phyloP scores from a whole-genome alignment of 2,888 invertebrate genomes.

The Nesidiocoris tenuis region DNA sequence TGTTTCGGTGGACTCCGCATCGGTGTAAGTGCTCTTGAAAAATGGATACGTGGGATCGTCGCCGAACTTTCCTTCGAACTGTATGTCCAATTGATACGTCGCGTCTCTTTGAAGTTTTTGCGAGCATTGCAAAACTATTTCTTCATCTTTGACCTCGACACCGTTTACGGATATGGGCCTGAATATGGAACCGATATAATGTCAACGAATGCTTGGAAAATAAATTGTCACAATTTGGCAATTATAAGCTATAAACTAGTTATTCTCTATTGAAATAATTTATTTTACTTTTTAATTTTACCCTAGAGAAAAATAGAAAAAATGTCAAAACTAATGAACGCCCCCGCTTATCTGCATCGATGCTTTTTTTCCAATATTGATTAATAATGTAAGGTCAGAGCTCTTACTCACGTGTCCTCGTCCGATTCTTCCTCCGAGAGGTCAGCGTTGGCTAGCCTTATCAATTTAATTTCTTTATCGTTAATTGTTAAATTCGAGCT shows the following conservation, averaged over 20 bases:
- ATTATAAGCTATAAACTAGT: too few species aligned
- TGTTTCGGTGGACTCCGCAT: conserved; percentile 52
- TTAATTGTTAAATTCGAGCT: conserved; percentile 48
- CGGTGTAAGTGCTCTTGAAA: conserved; percentile 67
- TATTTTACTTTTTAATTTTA: too few species aligned
- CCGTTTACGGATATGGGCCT: conserved; percentile 23
- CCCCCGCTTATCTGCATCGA: too few species aligned
- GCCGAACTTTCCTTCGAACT: conserved; percentile 66
- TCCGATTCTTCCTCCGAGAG: conserved; percentile 51
- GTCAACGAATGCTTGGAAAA: not conserved
- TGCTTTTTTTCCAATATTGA: too few species aligned
- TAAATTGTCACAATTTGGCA: too few species aligned
- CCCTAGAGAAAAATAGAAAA: not conserved
- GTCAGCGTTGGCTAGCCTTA: conserved; percentile 49
- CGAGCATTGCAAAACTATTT: conserved; percentile 47
- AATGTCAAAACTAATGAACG: not conserved
- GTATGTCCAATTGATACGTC: conserved; percentile 64
- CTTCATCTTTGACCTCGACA: conserved; percentile 47
- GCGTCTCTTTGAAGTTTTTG: conserved; percentile 52
- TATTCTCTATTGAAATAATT: too few species aligned
- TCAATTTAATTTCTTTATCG: conserved; percentile 50
- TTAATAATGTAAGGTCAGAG: too few species aligned
- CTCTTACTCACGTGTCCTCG: conserved; percentile 50
- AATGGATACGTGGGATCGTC: conserved; percentile 67
- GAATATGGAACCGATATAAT: not conserved